A percentile compares a stretch with the other conserved stretches of the same genome.
Evolutionary conservation across 2,888 invertebrate species (phyloP).

Genomic region (Eledone cirrhosa): DNA sequence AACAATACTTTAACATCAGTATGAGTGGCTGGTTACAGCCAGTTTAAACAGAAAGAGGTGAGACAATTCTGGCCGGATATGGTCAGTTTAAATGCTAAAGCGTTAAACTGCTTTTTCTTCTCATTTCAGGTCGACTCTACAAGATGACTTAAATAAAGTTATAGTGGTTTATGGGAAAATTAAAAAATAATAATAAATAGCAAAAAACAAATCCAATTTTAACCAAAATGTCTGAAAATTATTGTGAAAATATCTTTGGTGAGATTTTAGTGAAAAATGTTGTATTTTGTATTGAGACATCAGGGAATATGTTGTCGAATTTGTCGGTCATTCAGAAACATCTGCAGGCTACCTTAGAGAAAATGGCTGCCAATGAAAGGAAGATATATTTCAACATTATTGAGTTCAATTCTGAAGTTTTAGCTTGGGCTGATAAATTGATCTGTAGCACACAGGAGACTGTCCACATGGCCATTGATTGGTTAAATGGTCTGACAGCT

Average conservation of each 20-base stretch:
- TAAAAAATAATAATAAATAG: no score
- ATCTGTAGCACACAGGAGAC: conserved; percentile 64
- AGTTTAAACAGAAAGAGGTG: no score
- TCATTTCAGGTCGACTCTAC: no score
- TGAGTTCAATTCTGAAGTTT: conserved; percentile 64
- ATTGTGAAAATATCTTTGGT: conserved; percentile 50
- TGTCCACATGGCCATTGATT: conserved; percentile 61
- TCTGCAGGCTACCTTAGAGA: conserved; percentile 56
- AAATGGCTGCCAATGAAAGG: conserved; percentile 49
- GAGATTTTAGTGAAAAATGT: conserved; percentile 60
- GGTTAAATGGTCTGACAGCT: conserved; percentile 60
- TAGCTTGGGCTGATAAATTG: conserved; percentile 65
- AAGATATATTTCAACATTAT: conserved; percentile 62
- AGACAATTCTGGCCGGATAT: no score
- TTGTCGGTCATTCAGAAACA: conserved; percentile 64
- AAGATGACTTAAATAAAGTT: no score
- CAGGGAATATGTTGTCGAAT: conserved; percentile 64
- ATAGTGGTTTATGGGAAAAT: no score
- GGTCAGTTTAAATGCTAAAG: no score
- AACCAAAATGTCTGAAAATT: no score
- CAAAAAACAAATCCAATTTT: no score
- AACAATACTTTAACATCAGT: no score
- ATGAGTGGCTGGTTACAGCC: no score
- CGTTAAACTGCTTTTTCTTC: no score
- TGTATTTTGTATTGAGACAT: conserved; percentile 66